Percentiles rank a stretch among this genome's conserved stretches.
Evolutionary conservation across 1,140 invertebrate genomes (phyloP).

Genomic region (Palaemon carinicauda): DNA sequence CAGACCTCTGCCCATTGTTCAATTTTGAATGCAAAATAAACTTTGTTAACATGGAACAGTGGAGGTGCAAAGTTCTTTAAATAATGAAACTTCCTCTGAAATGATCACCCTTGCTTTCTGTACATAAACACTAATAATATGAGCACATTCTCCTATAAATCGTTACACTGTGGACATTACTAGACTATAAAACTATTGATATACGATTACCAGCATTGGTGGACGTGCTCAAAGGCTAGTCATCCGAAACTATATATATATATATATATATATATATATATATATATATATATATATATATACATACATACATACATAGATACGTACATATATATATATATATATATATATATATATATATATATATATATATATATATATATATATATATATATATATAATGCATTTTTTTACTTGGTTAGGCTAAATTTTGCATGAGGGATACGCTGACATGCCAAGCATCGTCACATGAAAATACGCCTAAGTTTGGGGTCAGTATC

Average conservation of each 20-base stretch:
- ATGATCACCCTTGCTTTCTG: no score
- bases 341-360: conserved; percentile 10
- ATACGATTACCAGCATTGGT: neutral
- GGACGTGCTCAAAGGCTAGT: neutral
- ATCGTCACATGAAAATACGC: neutral
- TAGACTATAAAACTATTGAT: neutral
- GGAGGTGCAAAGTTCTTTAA: no score
- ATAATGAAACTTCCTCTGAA: no score
- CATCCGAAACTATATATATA: neutral
- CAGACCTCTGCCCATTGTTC: no score
- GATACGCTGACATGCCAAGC: neutral
- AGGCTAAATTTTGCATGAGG: neutral
- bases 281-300: neutral
- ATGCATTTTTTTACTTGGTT: neutral
- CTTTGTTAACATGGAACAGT: no score
- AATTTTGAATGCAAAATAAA: no score
- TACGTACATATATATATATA: neutral
- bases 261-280: neutral
- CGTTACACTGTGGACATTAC: no score
- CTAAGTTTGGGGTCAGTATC: neutral
- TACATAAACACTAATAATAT: no score
- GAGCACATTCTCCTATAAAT: no score
- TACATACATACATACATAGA: neutral
- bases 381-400: conserved; percentile 6
- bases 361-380: conserved; percentile 7